phyloP scores from a whole-genome alignment of 1,140 invertebrate species.

The Drosophila mauritiana region DNA sequence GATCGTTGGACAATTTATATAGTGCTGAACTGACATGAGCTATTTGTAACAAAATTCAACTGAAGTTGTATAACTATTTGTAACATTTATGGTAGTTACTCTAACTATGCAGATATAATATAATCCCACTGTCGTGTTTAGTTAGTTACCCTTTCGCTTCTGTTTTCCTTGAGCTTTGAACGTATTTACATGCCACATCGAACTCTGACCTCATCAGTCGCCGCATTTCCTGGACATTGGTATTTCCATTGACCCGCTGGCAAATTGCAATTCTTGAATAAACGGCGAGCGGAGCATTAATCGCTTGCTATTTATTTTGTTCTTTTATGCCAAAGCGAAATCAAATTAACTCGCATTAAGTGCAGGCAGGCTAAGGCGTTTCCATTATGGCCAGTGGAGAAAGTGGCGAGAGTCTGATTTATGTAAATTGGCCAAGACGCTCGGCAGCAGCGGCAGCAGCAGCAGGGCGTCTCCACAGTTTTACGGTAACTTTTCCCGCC shows the following conservation, averaged over 20 bases:
- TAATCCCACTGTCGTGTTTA: neutral
- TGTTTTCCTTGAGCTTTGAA: conserved; percentile 28
- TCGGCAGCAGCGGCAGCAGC: too few species aligned
- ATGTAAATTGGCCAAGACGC: conserved; percentile 52
- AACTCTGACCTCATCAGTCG: conserved; percentile 1
- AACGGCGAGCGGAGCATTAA: conserved; percentile 58
- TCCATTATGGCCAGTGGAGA: conserved; percentile 16
- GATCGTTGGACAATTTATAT: conserved; percentile 14
- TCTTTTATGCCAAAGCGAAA: conserved; percentile 5
- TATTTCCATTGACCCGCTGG: conserved; percentile 30
- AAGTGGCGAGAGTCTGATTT: conserved; percentile 55
- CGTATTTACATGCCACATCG: conserved; percentile 58
- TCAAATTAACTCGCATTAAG: conserved; percentile 56
- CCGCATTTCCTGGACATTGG: conserved; percentile 11
- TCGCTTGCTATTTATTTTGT: conserved; percentile 19
- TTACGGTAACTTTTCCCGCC: neutral
- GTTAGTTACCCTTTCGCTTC: neutral
- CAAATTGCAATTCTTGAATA: conserved; percentile 67
- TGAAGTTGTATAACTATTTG: too few species aligned
- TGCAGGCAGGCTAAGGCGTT: conserved; percentile 49
- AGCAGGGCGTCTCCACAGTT: neutral
- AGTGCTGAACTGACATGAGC: neutral
- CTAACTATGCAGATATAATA: too few species aligned
- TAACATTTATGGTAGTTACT: too few species aligned
- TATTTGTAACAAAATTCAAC: too few species aligned